Evolutionary conservation across 2,888 invertebrate species (phyloP).

Genomic region (Megastigmus dorsalis): DNA sequence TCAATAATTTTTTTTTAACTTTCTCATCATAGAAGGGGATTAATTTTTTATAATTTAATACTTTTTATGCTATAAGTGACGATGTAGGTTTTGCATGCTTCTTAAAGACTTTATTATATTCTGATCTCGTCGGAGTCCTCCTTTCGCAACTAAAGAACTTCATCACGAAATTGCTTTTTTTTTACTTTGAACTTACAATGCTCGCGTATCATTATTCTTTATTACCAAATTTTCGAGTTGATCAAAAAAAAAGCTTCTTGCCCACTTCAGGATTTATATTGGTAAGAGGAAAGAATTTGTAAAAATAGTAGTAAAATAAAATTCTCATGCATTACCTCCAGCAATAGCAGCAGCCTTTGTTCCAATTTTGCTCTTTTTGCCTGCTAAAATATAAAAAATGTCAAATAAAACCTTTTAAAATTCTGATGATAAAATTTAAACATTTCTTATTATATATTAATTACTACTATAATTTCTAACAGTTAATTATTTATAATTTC

Average conservation of each 20-base stretch:
- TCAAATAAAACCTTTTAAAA: neutral
- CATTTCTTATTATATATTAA: too few species aligned
- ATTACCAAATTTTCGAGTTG: conserved; percentile 19
- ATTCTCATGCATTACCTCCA: conserved; percentile 75
- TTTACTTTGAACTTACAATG: conserved; percentile 7
- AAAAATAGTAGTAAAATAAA: conserved; percentile 48
- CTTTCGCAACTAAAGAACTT: conserved; percentile 25
- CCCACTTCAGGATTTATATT: conserved; percentile 22
- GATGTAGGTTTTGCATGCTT: too few species aligned
- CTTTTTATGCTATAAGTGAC: too few species aligned
- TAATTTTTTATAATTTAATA: too few species aligned
- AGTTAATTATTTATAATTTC: too few species aligned
- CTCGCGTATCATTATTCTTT: neutral
- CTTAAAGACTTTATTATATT: too few species aligned
- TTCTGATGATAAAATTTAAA: too few species aligned
- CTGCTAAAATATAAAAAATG: conserved; percentile 63
- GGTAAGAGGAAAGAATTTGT: conserved; percentile 27
- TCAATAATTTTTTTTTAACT: too few species aligned
- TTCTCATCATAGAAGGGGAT: too few species aligned
- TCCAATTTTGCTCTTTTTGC: conserved; percentile 72
- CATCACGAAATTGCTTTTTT: conserved; percentile 23
- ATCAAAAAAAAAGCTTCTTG: conserved; percentile 20
- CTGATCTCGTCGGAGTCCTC: too few species aligned
- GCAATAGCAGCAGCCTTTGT: conserved; percentile 71
- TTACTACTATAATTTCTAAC: too few species aligned